Percentiles rank a stretch among this genome's conserved stretches.
These are phyloP conservation scores for Aphelinus atriplicis DNA, from an alignment of 1,140 invertebrate genomes.

Conservation along the genomic window DNA sequence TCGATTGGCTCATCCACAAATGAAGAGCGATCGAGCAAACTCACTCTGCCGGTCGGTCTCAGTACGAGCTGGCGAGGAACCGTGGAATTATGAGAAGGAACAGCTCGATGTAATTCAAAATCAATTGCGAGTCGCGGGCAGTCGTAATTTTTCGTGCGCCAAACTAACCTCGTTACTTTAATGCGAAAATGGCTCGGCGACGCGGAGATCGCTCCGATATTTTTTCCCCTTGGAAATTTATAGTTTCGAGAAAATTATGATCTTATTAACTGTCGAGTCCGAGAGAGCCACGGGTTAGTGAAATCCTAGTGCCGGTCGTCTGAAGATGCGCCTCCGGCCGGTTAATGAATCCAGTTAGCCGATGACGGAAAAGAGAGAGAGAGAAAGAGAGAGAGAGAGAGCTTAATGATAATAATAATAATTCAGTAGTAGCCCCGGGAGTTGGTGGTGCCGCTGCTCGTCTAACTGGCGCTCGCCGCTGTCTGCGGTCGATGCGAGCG, in stretches of 20 bases:
- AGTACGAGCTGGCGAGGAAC: not conserved
- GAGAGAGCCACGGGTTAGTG: not conserved
- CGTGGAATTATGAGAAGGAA: not conserved
- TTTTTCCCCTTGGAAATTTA: constrained; percentile 2
- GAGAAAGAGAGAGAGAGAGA: constrained; percentile 12
- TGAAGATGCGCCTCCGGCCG: not conserved
- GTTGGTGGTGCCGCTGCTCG: too few relatives aligned
- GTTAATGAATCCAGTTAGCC: constrained; percentile 36
- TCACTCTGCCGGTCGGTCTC: too few relatives aligned
- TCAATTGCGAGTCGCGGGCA: not conserved
- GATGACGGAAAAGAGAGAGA: constrained; percentile 17
- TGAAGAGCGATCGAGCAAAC: too few relatives aligned
- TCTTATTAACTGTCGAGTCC: constrained; percentile 4
- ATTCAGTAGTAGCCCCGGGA: constrained; percentile 14
- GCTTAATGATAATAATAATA: constrained; percentile 14
- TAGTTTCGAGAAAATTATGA: constrained; percentile 26
- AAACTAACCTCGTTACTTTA: too few relatives aligned
- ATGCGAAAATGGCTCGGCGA: not conserved
- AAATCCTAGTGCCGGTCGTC: constrained; percentile 9
- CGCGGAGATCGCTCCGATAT: not conserved
- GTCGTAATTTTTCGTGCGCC: too few relatives aligned
- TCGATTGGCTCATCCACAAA: too few relatives aligned
- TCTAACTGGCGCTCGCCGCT: not conserved
- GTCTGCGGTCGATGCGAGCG: too few relatives aligned
- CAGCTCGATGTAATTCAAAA: not conserved